Evolutionary conservation across 2,113 vertebrate genomes (phyloP), one percentile per base, ranked within the genome.

Genomic region (Cricetomys ansorgei): DNA sequence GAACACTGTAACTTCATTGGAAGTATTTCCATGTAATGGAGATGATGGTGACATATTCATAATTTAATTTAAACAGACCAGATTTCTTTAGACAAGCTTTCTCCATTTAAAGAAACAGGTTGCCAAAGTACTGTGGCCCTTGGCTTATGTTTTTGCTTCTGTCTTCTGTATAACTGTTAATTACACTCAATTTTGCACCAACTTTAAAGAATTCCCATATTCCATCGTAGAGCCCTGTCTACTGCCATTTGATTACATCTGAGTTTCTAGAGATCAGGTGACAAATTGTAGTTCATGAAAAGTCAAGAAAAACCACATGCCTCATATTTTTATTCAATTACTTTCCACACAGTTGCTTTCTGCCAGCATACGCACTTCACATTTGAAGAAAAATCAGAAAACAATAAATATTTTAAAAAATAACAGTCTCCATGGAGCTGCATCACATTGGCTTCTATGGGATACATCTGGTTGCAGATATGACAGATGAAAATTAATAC

Each of bases 401-500:
- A 95, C 79, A 96, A 97, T 89, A 96, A 94, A 97, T 97, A 95
- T 96, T 96, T 86, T 37, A 40, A 87, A 92, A 97, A 95, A 93
- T 88, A 96, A 92, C 87, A 53, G 64, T 96, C 91, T 96, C 91
- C 67, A 67, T 91, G 88, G 88, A 96, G 72, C 95, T 79, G 83
- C 23, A 89, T 95, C 92, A 64, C 80, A 91, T 89, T 96, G 62
- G 92, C 92, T 94, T 95, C 92, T 55, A 45, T 85, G 70, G n/a
- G 85, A 89, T 83, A 88, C 77, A 95, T 95, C 84, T 95, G 96
- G 96, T 55, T 94, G 37, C 43, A 72, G 72, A 94, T 83, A 29
- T 97, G 95, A 97, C 96, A 94, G 94, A 96, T 95, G 86, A 88
- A 95, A 97, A 96, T 96, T 97, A 95, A 92, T 93, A 95, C 62